Evolutionary conservation across 2,113 vertebrate genomes (phyloP).

Genomic region (Gambusia holbrooki): DNA sequence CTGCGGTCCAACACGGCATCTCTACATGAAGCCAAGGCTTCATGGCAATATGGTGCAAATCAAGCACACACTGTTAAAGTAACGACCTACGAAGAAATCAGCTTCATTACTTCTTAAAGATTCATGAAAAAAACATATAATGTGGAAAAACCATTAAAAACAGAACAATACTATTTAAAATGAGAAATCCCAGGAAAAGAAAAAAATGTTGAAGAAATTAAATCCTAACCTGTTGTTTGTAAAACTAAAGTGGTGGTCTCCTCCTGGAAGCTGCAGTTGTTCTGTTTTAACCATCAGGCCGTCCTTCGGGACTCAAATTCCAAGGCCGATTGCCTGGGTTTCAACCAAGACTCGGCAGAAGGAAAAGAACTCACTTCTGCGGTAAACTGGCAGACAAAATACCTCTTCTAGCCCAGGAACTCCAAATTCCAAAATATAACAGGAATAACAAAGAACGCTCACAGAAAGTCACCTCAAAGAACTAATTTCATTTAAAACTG

Average conservation of each 20-base stretch:
- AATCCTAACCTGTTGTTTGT: slow-evolving; percentile 34
- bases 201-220: slow-evolving; percentile 13
- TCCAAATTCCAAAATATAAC: slow-evolving; percentile 19
- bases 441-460: not conserved
- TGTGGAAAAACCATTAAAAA: not conserved
- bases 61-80: slow-evolving; percentile 4
- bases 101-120: not conserved
- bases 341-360: slow-evolving; percentile 48
- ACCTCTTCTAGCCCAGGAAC: slow-evolving; percentile 17
- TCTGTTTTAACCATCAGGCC: slow-evolving; percentile 70
- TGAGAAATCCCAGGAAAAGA: slow-evolving; percentile 1
- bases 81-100: slow-evolving; percentile 2
- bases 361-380: slow-evolving; percentile 62
- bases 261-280: slow-evolving; percentile 34
- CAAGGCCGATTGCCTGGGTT: slow-evolving; percentile 52
- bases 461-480: not conserved
- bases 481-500: not conserved
- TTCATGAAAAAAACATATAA: not conserved
- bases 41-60: not conserved
- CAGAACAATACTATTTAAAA: not conserved
- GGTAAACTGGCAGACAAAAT: slow-evolving; percentile 30
- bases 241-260: slow-evolving; percentile 51
- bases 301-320: slow-evolving; percentile 63
- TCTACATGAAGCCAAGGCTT: slow-evolving; percentile 6
- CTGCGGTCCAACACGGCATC: not conserved